Evolutionary conservation across 2,888 invertebrate genomes (phyloP).

Genomic region (Tetramorium bicarinatum): DNA sequence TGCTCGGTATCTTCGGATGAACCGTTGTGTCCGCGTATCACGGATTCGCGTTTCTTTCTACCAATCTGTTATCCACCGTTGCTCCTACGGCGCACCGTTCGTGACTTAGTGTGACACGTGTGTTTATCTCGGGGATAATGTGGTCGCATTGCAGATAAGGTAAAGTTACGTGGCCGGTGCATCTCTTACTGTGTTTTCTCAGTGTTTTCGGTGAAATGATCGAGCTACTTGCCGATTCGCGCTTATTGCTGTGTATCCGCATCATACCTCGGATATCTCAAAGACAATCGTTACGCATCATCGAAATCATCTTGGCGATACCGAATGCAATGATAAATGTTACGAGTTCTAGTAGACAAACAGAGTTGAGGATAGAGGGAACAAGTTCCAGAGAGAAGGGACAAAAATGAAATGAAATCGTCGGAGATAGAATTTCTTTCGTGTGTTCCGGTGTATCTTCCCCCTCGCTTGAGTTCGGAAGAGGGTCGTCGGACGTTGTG

Average conservation of each 20-base stretch:
- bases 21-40: constrained; percentile 70
- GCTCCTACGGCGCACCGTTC: constrained; percentile 58
- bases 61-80: constrained; percentile 38
- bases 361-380: neutral
- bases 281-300: neutral
- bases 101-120: constrained; percentile 77
- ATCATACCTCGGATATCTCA: constrained; percentile 4
- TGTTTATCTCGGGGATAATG: constrained; percentile 72
- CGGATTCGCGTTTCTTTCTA: constrained; percentile 41
- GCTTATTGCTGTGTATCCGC: neutral
- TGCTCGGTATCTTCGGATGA: constrained; percentile 63
- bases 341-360: neutral
- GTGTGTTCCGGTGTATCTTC: constrained; percentile 15
- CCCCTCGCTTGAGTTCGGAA: constrained; percentile 17
- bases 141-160: constrained; percentile 71
- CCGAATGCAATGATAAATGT: neutral
- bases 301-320: constrained; percentile 37
- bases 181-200: constrained; percentile 30
- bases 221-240: neutral
- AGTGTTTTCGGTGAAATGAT: constrained; percentile 25
- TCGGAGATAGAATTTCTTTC: constrained; percentile 32
- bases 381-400: neutral
- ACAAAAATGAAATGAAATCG: neutral
- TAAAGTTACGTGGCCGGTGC: constrained; percentile 71
- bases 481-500: constrained; percentile 34